A percentile compares a stretch with the other conserved stretches of the same genome.
These are phyloP conservation scores for Schrankia costaestrigalis DNA, from an alignment of 2,888 invertebrate species.

Conservation along the genomic window DNA sequence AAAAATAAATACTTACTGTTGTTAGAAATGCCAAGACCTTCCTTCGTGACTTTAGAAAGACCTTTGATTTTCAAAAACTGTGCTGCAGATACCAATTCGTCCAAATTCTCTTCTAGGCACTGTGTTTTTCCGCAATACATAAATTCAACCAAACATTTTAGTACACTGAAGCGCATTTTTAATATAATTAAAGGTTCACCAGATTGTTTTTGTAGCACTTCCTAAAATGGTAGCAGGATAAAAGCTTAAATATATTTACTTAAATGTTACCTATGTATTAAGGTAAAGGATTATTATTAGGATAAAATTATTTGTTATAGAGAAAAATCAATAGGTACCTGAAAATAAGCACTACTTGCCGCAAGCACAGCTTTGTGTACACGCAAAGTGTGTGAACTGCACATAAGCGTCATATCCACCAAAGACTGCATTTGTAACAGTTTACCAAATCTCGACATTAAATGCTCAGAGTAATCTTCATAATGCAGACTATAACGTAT, in stretches of 20 bases:
- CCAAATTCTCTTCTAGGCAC: conserved; percentile 84
- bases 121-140: conserved; percentile 89
- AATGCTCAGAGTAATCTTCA: conserved; percentile 85
- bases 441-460: conserved; percentile 85
- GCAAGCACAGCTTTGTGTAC: conserved; percentile 88
- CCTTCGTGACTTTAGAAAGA: conserved; percentile 79
- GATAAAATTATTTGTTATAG: not conserved
- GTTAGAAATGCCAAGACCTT: conserved; percentile 69
- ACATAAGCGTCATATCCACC: conserved; percentile 88
- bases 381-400: conserved; percentile 86
- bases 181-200: conserved; percentile 82
- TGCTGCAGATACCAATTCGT: conserved; percentile 85
- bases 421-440: conserved; percentile 86
- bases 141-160: conserved; percentile 87
- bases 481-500: conserved; percentile 83
- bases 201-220: conserved; percentile 79
- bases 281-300: not conserved
- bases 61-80: conserved; percentile 85
- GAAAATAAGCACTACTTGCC: conserved; percentile 86
- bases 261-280: too few relatives aligned
- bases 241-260: too few relatives aligned
- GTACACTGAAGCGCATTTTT: conserved; percentile 85
- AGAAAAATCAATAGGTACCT: conserved; percentile 65
- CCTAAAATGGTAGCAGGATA: too few relatives aligned
- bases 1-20: conserved; percentile 50